A percentile compares a stretch with the other conserved stretches of the same genome.
These are phyloP conservation scores for Platorchestia sp. DNA, from an alignment of 1,140 invertebrate genomes.

Conservation along the genomic window DNA sequence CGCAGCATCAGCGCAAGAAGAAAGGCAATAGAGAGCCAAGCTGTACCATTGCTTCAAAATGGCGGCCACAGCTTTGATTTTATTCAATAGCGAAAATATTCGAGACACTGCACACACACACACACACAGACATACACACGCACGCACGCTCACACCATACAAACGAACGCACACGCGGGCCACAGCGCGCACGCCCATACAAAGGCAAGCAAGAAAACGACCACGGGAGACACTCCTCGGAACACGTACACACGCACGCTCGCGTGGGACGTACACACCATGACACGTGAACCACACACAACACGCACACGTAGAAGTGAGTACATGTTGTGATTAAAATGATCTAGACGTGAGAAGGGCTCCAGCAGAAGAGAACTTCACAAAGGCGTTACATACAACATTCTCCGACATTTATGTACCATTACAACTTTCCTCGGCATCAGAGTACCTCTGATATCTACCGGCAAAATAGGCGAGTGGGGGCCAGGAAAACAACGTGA, in stretches of 20 bases:
- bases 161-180: slow-evolving; percentile 12
- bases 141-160: slow-evolving; percentile 2
- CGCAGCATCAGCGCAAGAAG: background rate
- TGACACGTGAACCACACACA: background rate
- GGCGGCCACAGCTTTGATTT: slow-evolving; percentile 52
- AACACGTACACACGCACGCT: background rate
- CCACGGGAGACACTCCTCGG: background rate
- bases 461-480: too few relatives aligned
- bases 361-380: background rate
- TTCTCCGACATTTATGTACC: too few relatives aligned
- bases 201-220: slow-evolving; percentile 39
- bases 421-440: too few relatives aligned
- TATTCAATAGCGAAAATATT: slow-evolving; percentile 50
- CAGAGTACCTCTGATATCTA: too few relatives aligned
- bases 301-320: background rate
- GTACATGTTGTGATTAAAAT: background rate
- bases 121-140: slow-evolving; percentile 20
- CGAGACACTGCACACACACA: slow-evolving; percentile 16
- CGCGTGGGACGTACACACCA: background rate
- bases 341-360: background rate
- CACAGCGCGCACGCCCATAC: slow-evolving; percentile 25
- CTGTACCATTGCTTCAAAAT: slow-evolving; percentile 50
- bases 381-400: too few relatives aligned
- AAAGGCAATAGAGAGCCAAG: slow-evolving; percentile 47
- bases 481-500: too few relatives aligned